Conservation (phyloP, 2,113 vertebrate species). For the Rhinogobius similis region DNA sequence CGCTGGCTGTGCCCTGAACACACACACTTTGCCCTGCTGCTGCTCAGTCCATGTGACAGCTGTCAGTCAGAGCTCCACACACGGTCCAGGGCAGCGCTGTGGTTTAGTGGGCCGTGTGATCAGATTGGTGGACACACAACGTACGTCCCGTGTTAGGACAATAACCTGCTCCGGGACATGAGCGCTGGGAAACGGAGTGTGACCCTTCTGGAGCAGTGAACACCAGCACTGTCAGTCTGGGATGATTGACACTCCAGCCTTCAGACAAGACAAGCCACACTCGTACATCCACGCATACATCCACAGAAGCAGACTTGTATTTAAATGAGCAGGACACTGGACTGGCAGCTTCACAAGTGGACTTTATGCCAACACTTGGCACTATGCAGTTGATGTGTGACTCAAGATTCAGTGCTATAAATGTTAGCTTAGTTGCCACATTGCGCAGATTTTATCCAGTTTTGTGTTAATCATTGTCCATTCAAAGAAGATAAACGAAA, state of each 20-base stretch:
- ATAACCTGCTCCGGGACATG: slow-evolving; percentile 56
- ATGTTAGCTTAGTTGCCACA: too few relatives aligned
- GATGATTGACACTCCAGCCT: slow-evolving; percentile 71
- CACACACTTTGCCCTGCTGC: slow-evolving; percentile 34
- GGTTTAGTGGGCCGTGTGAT: slow-evolving; percentile 78
- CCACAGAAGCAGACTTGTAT: slow-evolving; percentile 10
- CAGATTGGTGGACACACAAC: slow-evolving; percentile 64
- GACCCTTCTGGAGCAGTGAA: slow-evolving; percentile 45
- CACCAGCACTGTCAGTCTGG: slow-evolving; percentile 46
- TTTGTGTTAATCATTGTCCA: too few relatives aligned
- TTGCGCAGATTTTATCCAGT: too few relatives aligned
- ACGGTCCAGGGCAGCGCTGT: slow-evolving; percentile 42
- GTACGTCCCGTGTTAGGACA: slow-evolving; percentile 51
- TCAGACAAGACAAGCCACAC: slow-evolving; percentile 31
- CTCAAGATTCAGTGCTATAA: slow-evolving; percentile 28
- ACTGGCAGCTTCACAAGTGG: slow-evolving; percentile 41
- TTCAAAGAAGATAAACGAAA: too few relatives aligned
- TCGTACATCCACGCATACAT: background rate
- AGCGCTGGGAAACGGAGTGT: slow-evolving; percentile 36
- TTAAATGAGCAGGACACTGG: slow-evolving; percentile 26
- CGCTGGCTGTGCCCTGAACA: background rate
- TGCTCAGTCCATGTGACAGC: slow-evolving; percentile 62
- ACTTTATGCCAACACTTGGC: slow-evolving; percentile 40
- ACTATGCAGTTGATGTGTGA: slow-evolving; percentile 56
- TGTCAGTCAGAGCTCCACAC: slow-evolving; percentile 50